Base-by-base conservation (phyloP, 2,113 vertebrate species). In the Echinops telfairi region DNA sequence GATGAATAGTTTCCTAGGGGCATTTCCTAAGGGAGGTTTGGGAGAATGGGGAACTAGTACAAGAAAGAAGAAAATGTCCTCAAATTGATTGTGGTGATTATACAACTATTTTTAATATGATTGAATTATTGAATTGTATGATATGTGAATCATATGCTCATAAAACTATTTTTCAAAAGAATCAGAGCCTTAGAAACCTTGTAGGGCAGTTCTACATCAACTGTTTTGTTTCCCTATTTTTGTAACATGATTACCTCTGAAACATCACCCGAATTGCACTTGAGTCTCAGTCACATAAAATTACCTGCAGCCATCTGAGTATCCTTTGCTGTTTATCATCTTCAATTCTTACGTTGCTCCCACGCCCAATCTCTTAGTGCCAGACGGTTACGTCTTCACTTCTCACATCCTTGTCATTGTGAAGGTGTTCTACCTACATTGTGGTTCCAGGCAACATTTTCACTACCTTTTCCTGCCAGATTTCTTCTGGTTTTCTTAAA, bases 371-470 rank as follows among this genome's bases (percentile, higher is more conserved):
- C 36, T 68, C 27, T 94, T 20, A 23, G 43, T 14, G 36, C 9
- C 68, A 43, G 20, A 29, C 57, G 40, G 43, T 33, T 70, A 83
- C 36, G 20, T 79, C 64, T 75, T 60, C 53, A 66, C 3, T 16
- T 90, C 83, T 29, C 43, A 83, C 53, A 17, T 57, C 17, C 58
- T 79, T 80, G 27, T 70, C 43, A 53, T 86, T 87, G 86, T 29
- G 66, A 31, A 80, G 78, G n/a, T 47, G 6, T 81, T 86, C 53
- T 31, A 25, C 58, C 38, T 83, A 31, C 6, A 27, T 62, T 66
- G 33, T 58, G 53, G 78, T 92, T 89, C 38, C 19, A 80, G 33
- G 17, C 43, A 75, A 60, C 66, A 3, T 75, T 92, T 91, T 81
- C 2, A 57, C 75, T 3, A 43, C 7, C n/a, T 60, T 89, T 89